Evolutionary conservation across 2,888 invertebrate species (phyloP).

Genomic region (Cheilosia urbana): DNA sequence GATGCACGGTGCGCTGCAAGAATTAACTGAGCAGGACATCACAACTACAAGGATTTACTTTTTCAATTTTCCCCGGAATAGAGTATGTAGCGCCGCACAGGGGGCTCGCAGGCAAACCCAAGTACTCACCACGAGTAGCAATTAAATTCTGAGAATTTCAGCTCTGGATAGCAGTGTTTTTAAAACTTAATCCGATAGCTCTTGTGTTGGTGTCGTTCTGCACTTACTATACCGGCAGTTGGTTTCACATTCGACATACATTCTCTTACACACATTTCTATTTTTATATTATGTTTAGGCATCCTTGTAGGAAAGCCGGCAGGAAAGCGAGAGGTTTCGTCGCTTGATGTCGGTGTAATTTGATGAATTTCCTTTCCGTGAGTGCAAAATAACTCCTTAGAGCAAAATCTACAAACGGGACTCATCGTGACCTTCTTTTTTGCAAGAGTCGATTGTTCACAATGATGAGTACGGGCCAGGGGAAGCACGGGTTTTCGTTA

Average conservation of each 20-base stretch:
- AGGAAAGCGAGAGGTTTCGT: conserved; percentile 2
- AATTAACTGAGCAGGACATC: conserved; percentile 69
- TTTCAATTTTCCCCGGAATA: conserved; percentile 62
- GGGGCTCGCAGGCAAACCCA: conserved; percentile 8
- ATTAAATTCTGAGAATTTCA: conserved; percentile 71
- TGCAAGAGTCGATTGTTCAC: conserved; percentile 33
- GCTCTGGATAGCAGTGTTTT: conserved; percentile 38
- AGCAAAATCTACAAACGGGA: conserved; percentile 63
- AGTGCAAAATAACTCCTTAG: conserved; percentile 64
- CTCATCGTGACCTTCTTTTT: conserved; percentile 66
- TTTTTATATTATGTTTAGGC: conserved; percentile 25
- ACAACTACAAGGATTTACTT: conserved; percentile 65
- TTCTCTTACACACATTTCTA: not conserved
- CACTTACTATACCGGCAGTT: conserved; percentile 35
- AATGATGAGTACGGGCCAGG: conserved; percentile 21
- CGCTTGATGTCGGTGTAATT: conserved; percentile 56
- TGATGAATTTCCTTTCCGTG: conserved; percentile 58
- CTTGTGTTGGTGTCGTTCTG: conserved; percentile 25
- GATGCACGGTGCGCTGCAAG: conserved; percentile 37
- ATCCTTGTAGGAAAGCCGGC: conserved; percentile 11
- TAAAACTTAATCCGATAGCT: conserved; percentile 66
- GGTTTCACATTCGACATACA: conserved; percentile 18
- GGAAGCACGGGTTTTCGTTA: conserved; percentile 25
- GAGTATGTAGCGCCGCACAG: conserved; percentile 21
- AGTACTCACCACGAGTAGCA: conserved; percentile 66